Percentiles rank a stretch among this genome's conserved stretches.
phyloP scores from a whole-genome alignment of 2,888 invertebrate genomes.

The Erpobdella octoculata region DNA sequence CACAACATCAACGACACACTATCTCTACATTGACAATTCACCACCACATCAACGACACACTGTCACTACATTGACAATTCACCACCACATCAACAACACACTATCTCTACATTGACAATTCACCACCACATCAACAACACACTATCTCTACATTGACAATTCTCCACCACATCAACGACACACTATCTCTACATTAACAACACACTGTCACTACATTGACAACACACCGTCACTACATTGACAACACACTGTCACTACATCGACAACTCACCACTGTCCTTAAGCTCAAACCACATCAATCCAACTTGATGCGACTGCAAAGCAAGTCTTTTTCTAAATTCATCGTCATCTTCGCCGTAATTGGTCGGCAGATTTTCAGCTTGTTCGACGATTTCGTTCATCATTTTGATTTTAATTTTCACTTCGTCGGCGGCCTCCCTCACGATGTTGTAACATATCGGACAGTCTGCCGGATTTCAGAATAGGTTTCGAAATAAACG shows the following conservation, averaged over 20 bases:
- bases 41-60: too few relatives aligned
- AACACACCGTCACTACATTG: background rate
- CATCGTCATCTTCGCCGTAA: conserved; percentile 5
- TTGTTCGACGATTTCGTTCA: conserved; percentile 11
- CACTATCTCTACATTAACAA: background rate
- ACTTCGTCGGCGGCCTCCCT: conserved; percentile 2
- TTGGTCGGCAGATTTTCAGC: conserved; percentile 15
- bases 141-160: background rate
- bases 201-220: background rate
- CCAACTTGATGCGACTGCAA: background rate
- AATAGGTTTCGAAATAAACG: background rate
- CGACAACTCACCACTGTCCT: background rate
- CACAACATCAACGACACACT: too few relatives aligned
- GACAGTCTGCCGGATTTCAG: conserved; percentile 3
- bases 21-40: too few relatives aligned
- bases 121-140: too few relatives aligned
- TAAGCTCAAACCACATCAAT: background rate
- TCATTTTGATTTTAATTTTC: background rate
- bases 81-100: too few relatives aligned
- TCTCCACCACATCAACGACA: background rate
- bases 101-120: too few relatives aligned
- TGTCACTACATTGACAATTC: too few relatives aligned
- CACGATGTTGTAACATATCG: conserved; percentile 16
- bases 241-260: background rate
- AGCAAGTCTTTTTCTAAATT: background rate